Conservation (phyloP, 2,888 invertebrate genomes). For the Caenorhabditis zanzibari region DNA sequence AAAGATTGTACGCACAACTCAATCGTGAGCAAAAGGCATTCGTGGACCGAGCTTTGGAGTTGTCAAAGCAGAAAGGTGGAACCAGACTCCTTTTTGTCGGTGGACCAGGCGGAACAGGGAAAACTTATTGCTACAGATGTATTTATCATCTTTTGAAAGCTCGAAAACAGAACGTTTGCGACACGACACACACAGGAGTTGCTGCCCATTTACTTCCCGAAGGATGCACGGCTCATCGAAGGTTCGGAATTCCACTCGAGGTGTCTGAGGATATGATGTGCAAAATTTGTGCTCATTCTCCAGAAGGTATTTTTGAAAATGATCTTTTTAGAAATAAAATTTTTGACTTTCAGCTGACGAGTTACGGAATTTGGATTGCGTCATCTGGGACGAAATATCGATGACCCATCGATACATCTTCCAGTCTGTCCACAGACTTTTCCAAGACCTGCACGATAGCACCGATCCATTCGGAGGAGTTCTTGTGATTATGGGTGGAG, state of each 20-base stretch:
- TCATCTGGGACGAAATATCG: slow-evolving; percentile 8
- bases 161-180: background rate
- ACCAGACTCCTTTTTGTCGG: slow-evolving; percentile 36
- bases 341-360: too few species aligned
- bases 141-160: slow-evolving; percentile 32
- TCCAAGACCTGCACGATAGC: background rate
- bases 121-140: slow-evolving; percentile 46
- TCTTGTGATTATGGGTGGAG: background rate
- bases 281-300: background rate
- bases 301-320: background rate
- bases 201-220: background rate
- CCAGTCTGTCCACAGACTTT: background rate
- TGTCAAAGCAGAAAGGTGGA: background rate
- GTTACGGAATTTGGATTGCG: background rate
- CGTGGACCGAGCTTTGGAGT: slow-evolving; percentile 17
- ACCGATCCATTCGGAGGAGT: background rate
- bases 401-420: background rate
- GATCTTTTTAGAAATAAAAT: too few species aligned
- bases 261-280: background rate
- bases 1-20: background rate
- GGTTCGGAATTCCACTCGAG: slow-evolving; percentile 7
- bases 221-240: slow-evolving; percentile 12
- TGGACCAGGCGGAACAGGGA: slow-evolving; percentile 54
- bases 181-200: slow-evolving; percentile 39
- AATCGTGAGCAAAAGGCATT: background rate